Evolutionary conservation across 1,140 invertebrate genomes (phyloP), one percentile per base, ranked within the genome.

Genomic region (Drosophila kepulauana): DNA sequence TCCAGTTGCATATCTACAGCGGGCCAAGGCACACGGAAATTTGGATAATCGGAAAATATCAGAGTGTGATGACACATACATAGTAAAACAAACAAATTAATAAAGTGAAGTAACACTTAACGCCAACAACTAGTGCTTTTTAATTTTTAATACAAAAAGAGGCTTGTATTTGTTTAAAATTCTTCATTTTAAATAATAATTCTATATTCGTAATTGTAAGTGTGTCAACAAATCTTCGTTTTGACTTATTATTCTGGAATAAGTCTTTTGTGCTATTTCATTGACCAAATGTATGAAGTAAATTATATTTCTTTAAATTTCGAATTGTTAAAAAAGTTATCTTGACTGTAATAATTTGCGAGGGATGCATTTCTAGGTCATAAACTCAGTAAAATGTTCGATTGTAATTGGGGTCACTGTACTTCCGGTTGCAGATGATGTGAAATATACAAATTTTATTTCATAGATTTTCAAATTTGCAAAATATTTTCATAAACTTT

Each of bases 1-100:
- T 56, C 77, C 80, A 91, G 90, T 91, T 85, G 82, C 85, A 85
- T 76, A 62, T 84, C 78, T 80, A 87, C 86, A 76, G 86, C 69
- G 84, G 78, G 77, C 69, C 74, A 78, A 78, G 72, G 63, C 86
- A 65, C 77, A 91, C 74, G 72, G 41, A 81, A 81, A 79, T 49
- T 73, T 77, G 84, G 82, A 77, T 81, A 75, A 71, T 15, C 51
- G 57, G 13, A 51, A 41, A 68, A 61, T 51, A 48, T 75, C 51
- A 56, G 68, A 25, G 35, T 30, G 30, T 49, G 43, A 38, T 49
- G 82, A 54, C 25, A 65, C 41, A 75, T 43, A 65, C 41, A 75
- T 43, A 64, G 16, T 20, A 43, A 20, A 71, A 73, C 45, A 51
- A 54, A 57, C 10, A 41, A 20, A 20, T 11, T 57, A 38, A 38